Conservation (phyloP, 2,113 vertebrate genomes). For the Glaucomys volans region DNA sequence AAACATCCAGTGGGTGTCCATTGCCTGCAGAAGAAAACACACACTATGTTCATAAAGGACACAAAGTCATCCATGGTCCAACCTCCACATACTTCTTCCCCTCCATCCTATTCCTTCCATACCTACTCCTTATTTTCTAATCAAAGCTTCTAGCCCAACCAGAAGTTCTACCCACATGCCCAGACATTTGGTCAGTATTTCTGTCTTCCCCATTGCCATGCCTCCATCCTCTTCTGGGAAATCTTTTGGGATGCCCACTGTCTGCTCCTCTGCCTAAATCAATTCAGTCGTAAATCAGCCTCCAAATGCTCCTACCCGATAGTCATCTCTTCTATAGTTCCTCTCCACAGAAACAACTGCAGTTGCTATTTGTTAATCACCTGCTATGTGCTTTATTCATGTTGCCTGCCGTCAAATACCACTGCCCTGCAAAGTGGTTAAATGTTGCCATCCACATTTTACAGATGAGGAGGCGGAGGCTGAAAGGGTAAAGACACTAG, state of each 20-base stretch:
- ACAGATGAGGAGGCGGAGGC: background rate
- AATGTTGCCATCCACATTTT: background rate
- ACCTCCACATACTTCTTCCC: background rate
- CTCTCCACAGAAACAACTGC: background rate
- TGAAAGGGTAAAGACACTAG: background rate
- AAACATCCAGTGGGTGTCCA: background rate
- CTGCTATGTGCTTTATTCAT: background rate
- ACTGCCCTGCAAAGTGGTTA: background rate
- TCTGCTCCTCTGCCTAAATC: background rate
- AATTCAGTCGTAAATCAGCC: too few relatives aligned
- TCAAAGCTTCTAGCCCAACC: background rate
- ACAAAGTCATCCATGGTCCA: background rate
- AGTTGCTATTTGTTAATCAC: background rate
- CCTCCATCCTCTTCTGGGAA: background rate
- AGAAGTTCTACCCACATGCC: background rate
- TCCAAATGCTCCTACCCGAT: background rate
- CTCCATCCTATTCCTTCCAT: background rate
- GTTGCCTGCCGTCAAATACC: background rate
- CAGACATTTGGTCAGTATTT: background rate
- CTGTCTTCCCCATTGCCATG: background rate
- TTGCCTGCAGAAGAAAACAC: background rate
- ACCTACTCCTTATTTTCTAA: background rate
- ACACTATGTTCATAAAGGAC: background rate
- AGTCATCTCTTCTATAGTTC: background rate
- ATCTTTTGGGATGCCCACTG: background rate